A percentile compares a stretch with the other conserved stretches of the same genome.
Conservation (phyloP, 2,888 invertebrate genomes). For the Brachynemurus nebulosus region DNA sequence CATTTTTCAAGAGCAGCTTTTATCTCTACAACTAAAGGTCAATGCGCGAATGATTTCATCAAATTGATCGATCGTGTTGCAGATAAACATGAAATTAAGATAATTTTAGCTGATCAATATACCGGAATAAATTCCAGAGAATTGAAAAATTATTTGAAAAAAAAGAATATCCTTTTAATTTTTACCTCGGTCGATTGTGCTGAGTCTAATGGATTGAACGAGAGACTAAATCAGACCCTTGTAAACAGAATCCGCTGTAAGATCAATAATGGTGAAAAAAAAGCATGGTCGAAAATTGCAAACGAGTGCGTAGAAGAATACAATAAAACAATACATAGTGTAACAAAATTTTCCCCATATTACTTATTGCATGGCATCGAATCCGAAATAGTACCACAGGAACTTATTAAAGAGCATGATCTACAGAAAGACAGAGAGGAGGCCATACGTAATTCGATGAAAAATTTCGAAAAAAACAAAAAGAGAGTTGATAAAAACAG, state of each 20-base stretch:
- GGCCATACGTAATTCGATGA: neutral
- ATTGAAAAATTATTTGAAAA: conserved; percentile 17
- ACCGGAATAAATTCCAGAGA: conserved; percentile 19
- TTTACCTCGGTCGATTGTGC: conserved; percentile 18
- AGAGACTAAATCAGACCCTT: conserved; percentile 17
- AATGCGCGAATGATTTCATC: conserved; percentile 16
- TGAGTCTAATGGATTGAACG: conserved; percentile 18
- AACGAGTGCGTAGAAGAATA: conserved; percentile 17
- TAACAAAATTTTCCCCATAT: conserved; percentile 14
- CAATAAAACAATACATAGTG: conserved; percentile 18
- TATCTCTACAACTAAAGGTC: conserved; percentile 13
- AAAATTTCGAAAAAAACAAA: conserved; percentile 9
- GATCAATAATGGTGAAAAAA: conserved; percentile 12
- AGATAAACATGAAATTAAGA: conserved; percentile 16
- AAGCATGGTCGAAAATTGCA: conserved; percentile 14
- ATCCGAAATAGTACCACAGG: neutral
- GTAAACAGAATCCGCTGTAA: conserved; percentile 17
- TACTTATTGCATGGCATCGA: conserved; percentile 6
- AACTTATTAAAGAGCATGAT: neutral
- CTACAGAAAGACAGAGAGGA: conserved; percentile 5
- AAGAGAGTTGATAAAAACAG: conserved; percentile 12
- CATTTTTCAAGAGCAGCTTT: conserved; percentile 13
- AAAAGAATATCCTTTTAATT: conserved; percentile 14
- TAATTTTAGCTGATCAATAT: conserved; percentile 19
- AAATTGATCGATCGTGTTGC: conserved; percentile 16